Evolutionary conservation across 2,888 invertebrate genomes (phyloP).

Genomic region (Morpho achilles): DNA sequence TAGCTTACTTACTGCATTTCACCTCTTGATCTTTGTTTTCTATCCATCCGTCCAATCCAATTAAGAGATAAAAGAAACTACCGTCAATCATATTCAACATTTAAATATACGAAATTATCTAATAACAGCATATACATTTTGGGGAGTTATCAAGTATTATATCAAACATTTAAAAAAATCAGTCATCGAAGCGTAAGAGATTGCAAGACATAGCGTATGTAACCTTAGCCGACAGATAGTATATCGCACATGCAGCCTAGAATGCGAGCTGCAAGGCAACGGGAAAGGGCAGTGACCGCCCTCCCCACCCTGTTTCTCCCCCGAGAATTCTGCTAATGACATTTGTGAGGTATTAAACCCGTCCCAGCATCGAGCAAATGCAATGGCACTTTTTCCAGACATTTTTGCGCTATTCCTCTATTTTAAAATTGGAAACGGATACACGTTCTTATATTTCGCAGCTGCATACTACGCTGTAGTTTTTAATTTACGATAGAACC

Average conservation of each 20-base stretch:
- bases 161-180: not conserved
- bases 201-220: constrained; percentile 8
- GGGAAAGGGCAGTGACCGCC: constrained; percentile 35
- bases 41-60: too few relatives aligned
- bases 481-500: too few relatives aligned
- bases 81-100: too few relatives aligned
- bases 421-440: not conserved
- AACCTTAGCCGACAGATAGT: constrained; percentile 17
- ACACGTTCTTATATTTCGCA: not conserved
- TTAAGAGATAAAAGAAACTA: too few relatives aligned
- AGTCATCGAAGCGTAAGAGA: constrained; percentile 10
- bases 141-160: not conserved
- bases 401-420: constrained; percentile 9
- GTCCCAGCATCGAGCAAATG: constrained; percentile 26
- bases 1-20: too few relatives aligned
- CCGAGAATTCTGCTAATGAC: constrained; percentile 46
- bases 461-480: too few relatives aligned
- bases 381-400: constrained; percentile 14
- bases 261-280: constrained; percentile 29
- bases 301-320: constrained; percentile 10
- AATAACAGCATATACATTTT: too few relatives aligned
- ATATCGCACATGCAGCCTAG: constrained; percentile 22
- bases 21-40: too few relatives aligned
- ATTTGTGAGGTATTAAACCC: constrained; percentile 45
- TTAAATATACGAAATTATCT: too few relatives aligned